These are phyloP conservation scores for Aphidius gifuensis DNA, from an alignment of 1,140 invertebrate species.

Conservation along the genomic window DNA sequence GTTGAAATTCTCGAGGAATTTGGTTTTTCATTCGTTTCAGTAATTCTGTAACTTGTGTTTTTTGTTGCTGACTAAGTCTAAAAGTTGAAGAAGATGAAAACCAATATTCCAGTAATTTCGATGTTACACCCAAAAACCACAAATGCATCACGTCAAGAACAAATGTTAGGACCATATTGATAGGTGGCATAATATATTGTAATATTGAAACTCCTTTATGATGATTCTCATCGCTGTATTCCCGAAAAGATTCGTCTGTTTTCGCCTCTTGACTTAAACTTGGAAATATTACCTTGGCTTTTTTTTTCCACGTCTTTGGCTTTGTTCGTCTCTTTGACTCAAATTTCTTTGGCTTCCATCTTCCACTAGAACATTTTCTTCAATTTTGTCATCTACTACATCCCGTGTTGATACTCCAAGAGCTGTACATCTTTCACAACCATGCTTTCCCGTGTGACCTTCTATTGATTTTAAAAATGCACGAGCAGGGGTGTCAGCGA, in stretches of 20 bases:
- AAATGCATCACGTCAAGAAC: conserved; percentile 24
- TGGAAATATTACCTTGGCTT: conserved; percentile 10
- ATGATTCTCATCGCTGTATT: conserved; percentile 12
- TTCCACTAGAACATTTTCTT: too few relatives aligned
- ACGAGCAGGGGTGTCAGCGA: conserved; percentile 18
- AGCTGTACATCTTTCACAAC: conserved; percentile 14
- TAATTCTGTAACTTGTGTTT: conserved; percentile 16
- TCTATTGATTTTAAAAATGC: conserved; percentile 16
- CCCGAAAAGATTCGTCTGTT: conserved; percentile 15
- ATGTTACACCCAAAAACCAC: conserved; percentile 14
- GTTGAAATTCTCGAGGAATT: conserved; percentile 28
- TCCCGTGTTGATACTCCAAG: too few relatives aligned
- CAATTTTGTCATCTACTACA: too few relatives aligned
- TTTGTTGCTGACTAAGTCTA: conserved; percentile 5
- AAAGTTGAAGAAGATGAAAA: background rate
- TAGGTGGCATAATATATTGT: conserved; percentile 5
- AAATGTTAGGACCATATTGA: conserved; percentile 14
- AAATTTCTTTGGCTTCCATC: too few relatives aligned
- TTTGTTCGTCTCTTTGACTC: too few relatives aligned
- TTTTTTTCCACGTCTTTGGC: background rate
- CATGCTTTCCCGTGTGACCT: background rate
- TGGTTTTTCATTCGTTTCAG: conserved; percentile 20
- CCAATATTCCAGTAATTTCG: conserved; percentile 11
- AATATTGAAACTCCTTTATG: conserved; percentile 13
- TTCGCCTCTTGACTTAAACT: background rate